phyloP scores from a whole-genome alignment of 2,797 vertebrate species.

The Enteromius afrohamiltoni region DNA sequence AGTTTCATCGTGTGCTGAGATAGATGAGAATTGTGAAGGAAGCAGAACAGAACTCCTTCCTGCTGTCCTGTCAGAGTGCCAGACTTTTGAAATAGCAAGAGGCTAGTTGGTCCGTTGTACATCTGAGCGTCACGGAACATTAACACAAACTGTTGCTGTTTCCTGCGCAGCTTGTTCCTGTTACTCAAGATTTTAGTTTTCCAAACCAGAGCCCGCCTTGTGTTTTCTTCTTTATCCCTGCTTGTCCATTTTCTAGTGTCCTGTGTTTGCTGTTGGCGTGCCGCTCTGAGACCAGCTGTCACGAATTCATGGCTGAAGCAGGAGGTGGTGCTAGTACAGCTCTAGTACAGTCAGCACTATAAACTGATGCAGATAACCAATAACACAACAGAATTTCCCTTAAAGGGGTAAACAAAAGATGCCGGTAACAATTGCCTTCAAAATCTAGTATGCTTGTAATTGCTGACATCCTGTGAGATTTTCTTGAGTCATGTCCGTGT shows the following conservation, averaged over 20 bases:
- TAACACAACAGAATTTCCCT: neutral
- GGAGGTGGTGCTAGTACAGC: neutral
- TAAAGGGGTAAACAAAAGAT: neutral
- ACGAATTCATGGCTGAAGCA: neutral
- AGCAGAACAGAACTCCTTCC: slow-evolving; percentile 8
- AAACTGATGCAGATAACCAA: neutral
- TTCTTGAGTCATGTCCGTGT: slow-evolving; percentile 13
- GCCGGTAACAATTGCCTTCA: neutral
- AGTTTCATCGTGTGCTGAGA: neutral
- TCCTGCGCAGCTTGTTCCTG: slow-evolving; percentile 40
- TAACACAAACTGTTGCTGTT: slow-evolving; percentile 21
- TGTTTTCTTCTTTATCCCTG: slow-evolving; percentile 5
- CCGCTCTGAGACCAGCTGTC: neutral
- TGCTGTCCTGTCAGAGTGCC: slow-evolving; percentile 12
- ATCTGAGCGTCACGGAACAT: slow-evolving; percentile 17
- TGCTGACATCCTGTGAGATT: slow-evolving; percentile 20
- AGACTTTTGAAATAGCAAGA: slow-evolving; percentile 1
- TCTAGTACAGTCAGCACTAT: neutral
- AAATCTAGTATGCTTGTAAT: neutral
- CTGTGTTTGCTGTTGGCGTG: slow-evolving; percentile 8
- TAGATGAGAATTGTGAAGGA: slow-evolving; percentile 8
- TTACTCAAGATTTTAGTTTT: slow-evolving; percentile 35
- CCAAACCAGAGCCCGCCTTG: neutral
- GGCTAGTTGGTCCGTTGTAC: slow-evolving; percentile 9
- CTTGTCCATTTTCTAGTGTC: slow-evolving; percentile 1